Conservation (phyloP, 2,797 vertebrate genomes). For the Carapus acus region DNA sequence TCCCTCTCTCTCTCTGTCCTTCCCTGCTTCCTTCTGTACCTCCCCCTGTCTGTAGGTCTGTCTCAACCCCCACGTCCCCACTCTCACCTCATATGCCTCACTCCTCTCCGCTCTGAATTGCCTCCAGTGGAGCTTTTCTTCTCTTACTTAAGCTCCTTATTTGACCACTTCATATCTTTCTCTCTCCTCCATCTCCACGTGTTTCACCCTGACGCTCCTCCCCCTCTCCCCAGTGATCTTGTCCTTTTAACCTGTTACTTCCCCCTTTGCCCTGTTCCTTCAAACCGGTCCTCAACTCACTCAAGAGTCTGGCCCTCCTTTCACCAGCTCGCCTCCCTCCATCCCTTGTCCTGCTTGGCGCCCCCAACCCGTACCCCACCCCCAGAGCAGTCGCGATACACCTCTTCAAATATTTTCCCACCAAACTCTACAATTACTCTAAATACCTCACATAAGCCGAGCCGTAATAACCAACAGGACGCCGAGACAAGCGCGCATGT, state of each 20-base stretch:
- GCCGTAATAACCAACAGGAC: constrained; percentile 41
- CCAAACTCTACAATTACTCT: constrained; percentile 52
- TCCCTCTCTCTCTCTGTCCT: constrained; percentile 12
- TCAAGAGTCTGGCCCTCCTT: not conserved
- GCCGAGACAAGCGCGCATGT: constrained; percentile 38
- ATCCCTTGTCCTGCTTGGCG: constrained; percentile 1
- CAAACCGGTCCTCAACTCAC: not conserved
- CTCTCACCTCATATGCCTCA: too few relatives aligned
- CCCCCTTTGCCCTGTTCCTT: not conserved
- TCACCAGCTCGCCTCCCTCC: not conserved
- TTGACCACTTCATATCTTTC: not conserved
- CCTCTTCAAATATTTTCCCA: constrained; percentile 63
- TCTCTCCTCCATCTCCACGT: not conserved
- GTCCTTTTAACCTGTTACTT: not conserved
- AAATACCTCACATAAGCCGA: constrained; percentile 35
- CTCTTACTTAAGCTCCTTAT: not conserved
- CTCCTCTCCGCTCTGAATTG: not conserved
- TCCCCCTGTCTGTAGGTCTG: too few relatives aligned
- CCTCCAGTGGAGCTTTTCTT: not conserved
- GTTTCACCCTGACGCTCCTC: not conserved
- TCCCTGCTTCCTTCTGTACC: not conserved
- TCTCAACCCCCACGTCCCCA: not conserved
- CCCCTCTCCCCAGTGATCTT: not conserved
- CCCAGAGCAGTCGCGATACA: constrained; percentile 20
- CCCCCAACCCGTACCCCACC: constrained; percentile 1